Evolutionary conservation across 2,888 invertebrate genomes (phyloP).

Genomic region (Leistus spinibarbis): DNA sequence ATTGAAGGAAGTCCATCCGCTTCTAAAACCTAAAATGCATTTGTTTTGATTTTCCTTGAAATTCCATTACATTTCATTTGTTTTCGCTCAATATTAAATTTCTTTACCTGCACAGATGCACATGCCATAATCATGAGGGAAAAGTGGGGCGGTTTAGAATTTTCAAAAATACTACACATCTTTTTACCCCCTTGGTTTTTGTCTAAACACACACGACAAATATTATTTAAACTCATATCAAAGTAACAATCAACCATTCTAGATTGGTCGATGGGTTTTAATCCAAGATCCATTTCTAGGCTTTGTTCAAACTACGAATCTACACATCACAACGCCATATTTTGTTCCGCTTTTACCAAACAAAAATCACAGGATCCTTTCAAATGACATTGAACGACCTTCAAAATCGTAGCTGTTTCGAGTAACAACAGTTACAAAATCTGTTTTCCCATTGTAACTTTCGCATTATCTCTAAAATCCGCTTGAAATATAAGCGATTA

Average conservation of each 20-base stretch:
- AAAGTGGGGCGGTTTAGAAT: conserved; percentile 44
- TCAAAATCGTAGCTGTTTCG: no score
- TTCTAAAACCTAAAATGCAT: conserved; percentile 45
- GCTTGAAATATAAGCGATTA: no score
- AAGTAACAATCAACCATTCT: conserved; percentile 46
- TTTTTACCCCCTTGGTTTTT: conserved; percentile 45
- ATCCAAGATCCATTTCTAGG: conserved; percentile 24
- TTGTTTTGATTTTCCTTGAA: not conserved
- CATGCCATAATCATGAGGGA: conserved; percentile 50
- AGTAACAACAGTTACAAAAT: not conserved
- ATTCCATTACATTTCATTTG: conserved; percentile 3
- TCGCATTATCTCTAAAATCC: no score
- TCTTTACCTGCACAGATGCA: conserved; percentile 49
- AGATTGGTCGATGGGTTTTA: conserved; percentile 41
- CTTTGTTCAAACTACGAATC: conserved; percentile 27
- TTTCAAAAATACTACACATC: conserved; percentile 48
- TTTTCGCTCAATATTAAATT: conserved; percentile 5
- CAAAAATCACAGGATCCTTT: conserved; percentile 15
- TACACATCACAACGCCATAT: no score
- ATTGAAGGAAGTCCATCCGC: conserved; percentile 48
- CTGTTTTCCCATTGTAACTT: not conserved
- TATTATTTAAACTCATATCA: conserved; percentile 45
- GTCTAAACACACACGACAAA: conserved; percentile 49
- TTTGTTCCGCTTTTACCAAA: no score
- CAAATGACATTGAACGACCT: no score